These are phyloP conservation scores for Acrobasis consociella DNA, from an alignment of 2,888 invertebrate genomes.

Conservation along the genomic window DNA sequence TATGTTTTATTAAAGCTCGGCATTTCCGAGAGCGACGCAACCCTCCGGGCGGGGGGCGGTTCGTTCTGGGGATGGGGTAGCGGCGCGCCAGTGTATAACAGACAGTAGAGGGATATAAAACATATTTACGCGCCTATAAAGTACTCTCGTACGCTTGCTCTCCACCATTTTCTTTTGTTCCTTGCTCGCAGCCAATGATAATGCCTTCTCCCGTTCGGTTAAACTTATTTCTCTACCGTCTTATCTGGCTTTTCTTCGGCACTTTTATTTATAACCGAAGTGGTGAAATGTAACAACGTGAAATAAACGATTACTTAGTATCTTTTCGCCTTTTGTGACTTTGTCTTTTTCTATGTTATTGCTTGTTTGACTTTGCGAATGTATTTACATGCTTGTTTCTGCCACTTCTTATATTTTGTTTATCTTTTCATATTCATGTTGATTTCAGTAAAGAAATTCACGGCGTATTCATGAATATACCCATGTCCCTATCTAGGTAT, in stretches of 20 bases:
- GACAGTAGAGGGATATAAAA: slow-evolving; percentile 83
- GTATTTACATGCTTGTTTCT: slow-evolving; percentile 24
- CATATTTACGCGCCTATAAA: slow-evolving; percentile 84
- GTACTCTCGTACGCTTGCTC: slow-evolving; percentile 82
- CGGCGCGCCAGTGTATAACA: slow-evolving; percentile 81
- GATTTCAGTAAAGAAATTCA: not conserved
- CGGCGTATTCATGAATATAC: not conserved
- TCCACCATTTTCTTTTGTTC: slow-evolving; percentile 82
- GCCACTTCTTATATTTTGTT: not conserved
- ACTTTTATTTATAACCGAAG: slow-evolving; percentile 77
- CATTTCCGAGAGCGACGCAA: slow-evolving; percentile 80
- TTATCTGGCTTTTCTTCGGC: slow-evolving; percentile 78
- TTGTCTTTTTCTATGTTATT: slow-evolving; percentile 50
- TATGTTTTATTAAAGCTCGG: slow-evolving; percentile 84
- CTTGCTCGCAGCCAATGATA: slow-evolving; percentile 80
- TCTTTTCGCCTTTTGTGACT: slow-evolving; percentile 62
- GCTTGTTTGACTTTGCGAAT: slow-evolving; percentile 33
- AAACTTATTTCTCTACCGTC: slow-evolving; percentile 80
- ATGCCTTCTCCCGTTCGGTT: slow-evolving; percentile 80
- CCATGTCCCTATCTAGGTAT: not conserved
- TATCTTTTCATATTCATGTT: slow-evolving; percentile 13
- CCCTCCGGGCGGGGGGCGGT: slow-evolving; percentile 66
- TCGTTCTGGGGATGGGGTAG: slow-evolving; percentile 54
- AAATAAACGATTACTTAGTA: slow-evolving; percentile 65
- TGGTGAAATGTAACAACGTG: slow-evolving; percentile 68